These are phyloP conservation scores for Gisinianus flammeolus DNA, from an alignment of 2,888 invertebrate species.

Conservation along the genomic window DNA sequence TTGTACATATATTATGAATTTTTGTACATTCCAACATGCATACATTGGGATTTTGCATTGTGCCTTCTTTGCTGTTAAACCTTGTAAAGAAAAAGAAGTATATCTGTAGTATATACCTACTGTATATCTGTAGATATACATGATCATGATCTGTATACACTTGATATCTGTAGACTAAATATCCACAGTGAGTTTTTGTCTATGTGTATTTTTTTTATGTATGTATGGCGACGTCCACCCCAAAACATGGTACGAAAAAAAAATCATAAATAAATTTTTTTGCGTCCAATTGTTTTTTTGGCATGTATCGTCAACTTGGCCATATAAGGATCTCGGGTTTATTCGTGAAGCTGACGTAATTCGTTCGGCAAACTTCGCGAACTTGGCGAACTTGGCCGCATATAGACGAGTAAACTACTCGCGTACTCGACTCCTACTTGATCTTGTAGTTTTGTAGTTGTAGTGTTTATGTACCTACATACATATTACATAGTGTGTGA, in stretches of 20 bases:
- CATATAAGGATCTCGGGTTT: conserved; percentile 58
- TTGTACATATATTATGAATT: too few species aligned
- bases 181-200: too few species aligned
- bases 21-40: too few species aligned
- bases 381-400: conserved; percentile 37
- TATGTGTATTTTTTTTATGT: too few species aligned
- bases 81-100: conserved; percentile 31
- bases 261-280: conserved; percentile 42
- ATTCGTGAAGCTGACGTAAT: conserved; percentile 56
- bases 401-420: conserved; percentile 8
- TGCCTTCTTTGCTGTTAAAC: conserved; percentile 21
- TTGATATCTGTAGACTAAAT: too few species aligned
- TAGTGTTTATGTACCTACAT: too few species aligned
- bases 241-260: conserved; percentile 16
- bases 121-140: too few species aligned
- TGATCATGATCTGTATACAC: too few species aligned
- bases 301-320: conserved; percentile 59
- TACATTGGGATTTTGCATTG: too few species aligned
- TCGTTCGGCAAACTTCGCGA: conserved; percentile 58
- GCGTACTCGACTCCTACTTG: too few species aligned
- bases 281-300: conserved; percentile 50
- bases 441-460: too few species aligned
- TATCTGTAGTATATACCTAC: too few species aligned
- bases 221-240: conserved; percentile 40
- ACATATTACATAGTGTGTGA: neutral